These are phyloP conservation scores for Aethes cnicana DNA, from an alignment of 2,888 invertebrate species.

Conservation along the genomic window DNA sequence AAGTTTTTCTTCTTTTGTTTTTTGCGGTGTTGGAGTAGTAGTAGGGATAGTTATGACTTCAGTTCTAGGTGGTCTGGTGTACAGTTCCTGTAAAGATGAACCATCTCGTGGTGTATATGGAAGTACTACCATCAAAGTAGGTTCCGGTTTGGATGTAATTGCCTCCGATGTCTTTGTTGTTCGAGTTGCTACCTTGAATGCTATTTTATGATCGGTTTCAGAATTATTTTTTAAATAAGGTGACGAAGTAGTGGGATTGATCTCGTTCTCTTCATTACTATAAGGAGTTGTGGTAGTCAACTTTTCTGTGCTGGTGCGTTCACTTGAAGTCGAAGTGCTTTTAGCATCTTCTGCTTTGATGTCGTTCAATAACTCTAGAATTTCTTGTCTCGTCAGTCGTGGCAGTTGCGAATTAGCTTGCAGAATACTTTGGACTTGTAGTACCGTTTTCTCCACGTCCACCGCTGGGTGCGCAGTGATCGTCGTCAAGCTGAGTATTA, in stretches of 20 bases:
- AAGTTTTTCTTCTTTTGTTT: conserved; percentile 45
- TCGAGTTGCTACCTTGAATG: conserved; percentile 36
- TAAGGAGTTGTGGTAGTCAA: conserved; percentile 42
- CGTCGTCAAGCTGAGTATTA: conserved; percentile 52
- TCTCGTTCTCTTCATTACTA: conserved; percentile 55
- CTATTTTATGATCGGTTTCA: conserved; percentile 37
- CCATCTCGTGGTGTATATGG: conserved; percentile 84
- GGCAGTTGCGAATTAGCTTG: conserved; percentile 84
- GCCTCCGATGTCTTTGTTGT: conserved; percentile 43
- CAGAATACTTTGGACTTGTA: conserved; percentile 85
- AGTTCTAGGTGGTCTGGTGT: conserved; percentile 85
- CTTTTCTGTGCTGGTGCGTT: conserved; percentile 38
- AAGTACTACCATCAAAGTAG: conserved; percentile 85
- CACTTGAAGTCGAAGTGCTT: conserved; percentile 48
- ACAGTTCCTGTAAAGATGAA: conserved; percentile 83
- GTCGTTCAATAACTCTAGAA: conserved; percentile 85
- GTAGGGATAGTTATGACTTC: conserved; percentile 74
- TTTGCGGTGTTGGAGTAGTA: conserved; percentile 52
- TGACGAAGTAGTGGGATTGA: conserved; percentile 38
- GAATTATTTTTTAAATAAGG: conserved; percentile 41
- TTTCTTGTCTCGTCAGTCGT: conserved; percentile 84
- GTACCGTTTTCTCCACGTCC: conserved; percentile 84
- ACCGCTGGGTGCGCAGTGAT: conserved; percentile 52
- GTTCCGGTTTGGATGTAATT: conserved; percentile 55
- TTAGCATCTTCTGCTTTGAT: conserved; percentile 81